A percentile compares a stretch with the other conserved stretches of the same genome.
phyloP scores from a whole-genome alignment of 2,888 invertebrate genomes.

The Phyllotreta striolata region DNA sequence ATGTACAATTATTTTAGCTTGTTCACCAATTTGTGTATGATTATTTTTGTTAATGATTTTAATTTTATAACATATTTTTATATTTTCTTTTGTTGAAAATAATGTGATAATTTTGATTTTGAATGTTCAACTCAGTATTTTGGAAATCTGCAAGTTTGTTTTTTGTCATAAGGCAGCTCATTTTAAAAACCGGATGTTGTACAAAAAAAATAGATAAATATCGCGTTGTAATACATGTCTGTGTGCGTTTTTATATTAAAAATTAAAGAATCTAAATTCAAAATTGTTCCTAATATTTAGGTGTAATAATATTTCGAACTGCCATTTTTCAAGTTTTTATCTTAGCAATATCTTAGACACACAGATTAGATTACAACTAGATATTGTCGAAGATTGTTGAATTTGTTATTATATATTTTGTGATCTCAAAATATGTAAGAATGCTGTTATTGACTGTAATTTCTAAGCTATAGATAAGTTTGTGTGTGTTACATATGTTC shows the following conservation, averaged over 20 bases:
- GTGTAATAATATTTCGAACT: constrained; percentile 47
- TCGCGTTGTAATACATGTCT: constrained; percentile 36
- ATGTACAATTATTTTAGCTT: constrained; percentile 35
- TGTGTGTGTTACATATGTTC: constrained; percentile 57
- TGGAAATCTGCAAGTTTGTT: constrained; percentile 36
- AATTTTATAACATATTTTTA: constrained; percentile 52
- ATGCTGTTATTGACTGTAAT: constrained; percentile 57
- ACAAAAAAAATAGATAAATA: constrained; percentile 40
- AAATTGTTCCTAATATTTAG: constrained; percentile 49
- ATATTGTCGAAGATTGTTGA: constrained; percentile 54
- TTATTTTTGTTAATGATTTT: constrained; percentile 50
- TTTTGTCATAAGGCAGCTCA: constrained; percentile 42
- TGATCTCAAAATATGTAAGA: constrained; percentile 62
- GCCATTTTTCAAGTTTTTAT: constrained; percentile 49
- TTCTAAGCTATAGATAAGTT: constrained; percentile 54
- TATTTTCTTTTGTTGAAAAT: constrained; percentile 51
- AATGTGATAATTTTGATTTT: constrained; percentile 50
- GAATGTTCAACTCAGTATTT: constrained; percentile 47
- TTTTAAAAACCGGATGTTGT: constrained; percentile 39
- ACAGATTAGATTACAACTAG: constrained; percentile 40
- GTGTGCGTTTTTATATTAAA: constrained; percentile 34
- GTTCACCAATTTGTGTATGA: constrained; percentile 44
- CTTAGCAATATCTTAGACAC: constrained; percentile 42
- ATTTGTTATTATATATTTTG: constrained; percentile 62
- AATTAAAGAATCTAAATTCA: constrained; percentile 45